A percentile compares a stretch with the other conserved stretches of the same genome.
phyloP scores from a whole-genome alignment of 1,140 invertebrate species.

The Drosophila fuyamai region DNA sequence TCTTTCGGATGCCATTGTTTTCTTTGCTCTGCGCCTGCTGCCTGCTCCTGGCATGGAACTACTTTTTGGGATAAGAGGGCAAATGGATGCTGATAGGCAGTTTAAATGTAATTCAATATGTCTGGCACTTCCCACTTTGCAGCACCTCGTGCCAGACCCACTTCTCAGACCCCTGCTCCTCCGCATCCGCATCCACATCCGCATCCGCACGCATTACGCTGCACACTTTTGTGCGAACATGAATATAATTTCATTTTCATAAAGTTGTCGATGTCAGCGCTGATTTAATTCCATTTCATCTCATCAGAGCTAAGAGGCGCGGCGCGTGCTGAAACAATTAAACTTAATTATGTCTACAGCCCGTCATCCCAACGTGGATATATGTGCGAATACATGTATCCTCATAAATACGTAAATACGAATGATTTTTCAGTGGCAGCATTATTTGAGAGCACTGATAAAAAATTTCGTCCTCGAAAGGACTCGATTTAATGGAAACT shows the following conservation, averaged over 20 bases:
- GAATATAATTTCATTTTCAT: constrained; percentile 79
- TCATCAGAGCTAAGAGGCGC: constrained; percentile 35
- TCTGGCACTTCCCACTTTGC: constrained; percentile 43
- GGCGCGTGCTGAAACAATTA: constrained; percentile 76
- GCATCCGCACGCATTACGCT: constrained; percentile 28
- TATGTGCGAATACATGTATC: constrained; percentile 16
- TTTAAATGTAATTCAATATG: constrained; percentile 81
- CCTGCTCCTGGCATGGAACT: constrained; percentile 50
- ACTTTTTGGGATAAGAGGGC: constrained; percentile 34
- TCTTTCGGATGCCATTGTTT: constrained; percentile 8
- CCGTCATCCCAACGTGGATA: constrained; percentile 37
- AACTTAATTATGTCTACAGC: constrained; percentile 73
- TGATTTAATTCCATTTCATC: constrained; percentile 80
- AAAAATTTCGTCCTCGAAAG: constrained; percentile 60
- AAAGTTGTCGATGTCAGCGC: constrained; percentile 82
- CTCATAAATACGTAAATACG: constrained; percentile 25
- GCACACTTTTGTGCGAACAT: constrained; percentile 71
- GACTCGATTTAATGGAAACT: constrained; percentile 57
- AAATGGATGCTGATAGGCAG: constrained; percentile 69
- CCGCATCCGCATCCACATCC: neutral
- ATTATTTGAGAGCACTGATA: constrained; percentile 62
- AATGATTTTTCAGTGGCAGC: constrained; percentile 44
- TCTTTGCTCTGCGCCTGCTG: constrained; percentile 29
- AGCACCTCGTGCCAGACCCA: constrained; percentile 4
- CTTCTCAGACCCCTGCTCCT: neutral